Evolutionary conservation across 2,888 invertebrate species (phyloP).

Genomic region (Ormia ochracea): DNA sequence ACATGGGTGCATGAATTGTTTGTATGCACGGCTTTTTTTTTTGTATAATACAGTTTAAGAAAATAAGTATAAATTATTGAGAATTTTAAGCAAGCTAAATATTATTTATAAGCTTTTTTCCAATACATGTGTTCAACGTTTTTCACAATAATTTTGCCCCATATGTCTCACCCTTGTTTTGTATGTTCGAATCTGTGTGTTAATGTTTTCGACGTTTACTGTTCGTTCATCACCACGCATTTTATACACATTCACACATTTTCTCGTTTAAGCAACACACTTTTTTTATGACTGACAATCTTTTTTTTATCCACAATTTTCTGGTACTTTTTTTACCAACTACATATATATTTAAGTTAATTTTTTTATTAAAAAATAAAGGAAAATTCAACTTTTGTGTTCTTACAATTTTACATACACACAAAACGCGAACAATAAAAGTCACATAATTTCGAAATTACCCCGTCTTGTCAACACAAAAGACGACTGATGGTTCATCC

Average conservation of each 20-base stretch:
- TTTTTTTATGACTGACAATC: background rate
- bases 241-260: slow-evolving; percentile 47
- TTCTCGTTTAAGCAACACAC: slow-evolving; percentile 17
- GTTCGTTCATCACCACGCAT: slow-evolving; percentile 32
- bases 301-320: slow-evolving; percentile 2
- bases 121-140: background rate
- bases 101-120: too few species aligned
- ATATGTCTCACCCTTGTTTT: slow-evolving; percentile 37
- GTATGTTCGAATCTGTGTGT: background rate
- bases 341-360: background rate
- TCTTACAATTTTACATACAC: slow-evolving; percentile 14
- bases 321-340: background rate
- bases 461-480: slow-evolving; percentile 52
- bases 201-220: slow-evolving; percentile 35
- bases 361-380: slow-evolving; percentile 13
- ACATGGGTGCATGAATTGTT: too few species aligned
- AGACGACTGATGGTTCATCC: slow-evolving; percentile 53
- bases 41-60: too few species aligned
- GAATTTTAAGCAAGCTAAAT: too few species aligned
- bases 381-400: background rate
- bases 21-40: too few species aligned
- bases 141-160: slow-evolving; percentile 6
- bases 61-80: too few species aligned
- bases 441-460: slow-evolving; percentile 46
- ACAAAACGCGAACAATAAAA: slow-evolving; percentile 31